Evolutionary conservation across 2,888 invertebrate species (phyloP), one percentile per base, ranked within the genome.

Genomic region (Helicoverpa assulta): DNA sequence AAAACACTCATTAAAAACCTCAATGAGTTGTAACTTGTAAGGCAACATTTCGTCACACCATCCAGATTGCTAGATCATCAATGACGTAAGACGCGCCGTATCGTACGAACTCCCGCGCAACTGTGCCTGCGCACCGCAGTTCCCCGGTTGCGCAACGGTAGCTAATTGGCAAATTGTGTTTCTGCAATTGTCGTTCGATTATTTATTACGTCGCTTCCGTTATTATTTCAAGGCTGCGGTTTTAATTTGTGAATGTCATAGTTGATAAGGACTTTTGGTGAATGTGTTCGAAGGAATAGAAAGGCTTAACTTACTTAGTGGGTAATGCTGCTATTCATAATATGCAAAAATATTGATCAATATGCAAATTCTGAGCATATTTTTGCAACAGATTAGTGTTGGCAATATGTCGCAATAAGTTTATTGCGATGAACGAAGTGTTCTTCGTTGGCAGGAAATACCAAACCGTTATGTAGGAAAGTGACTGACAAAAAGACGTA

Each of bases 121-220:
- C 29, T 8, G 66, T 70, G 67, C 70, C 60, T 59, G 72, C 65
- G 64, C 77, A 71, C 63, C 55, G 50, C 67, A 55, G 52, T 51
- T 64, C 63, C 56, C 51, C 67, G 65, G 66, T 82, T 74, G 73
- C 71, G 71, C 79, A 81, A 84, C 80, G 76, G 76, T 82, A 75
- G 74, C 76, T 82, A 83, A 83, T 81, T 76, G 77, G 52, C 60
- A 72, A 76, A 78, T 80, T 70, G 71, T 79, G 61, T 67, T 76
- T 77, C 71, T 78, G 78, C 78, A 81, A 83, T 72, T 76, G 74
- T 67, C 60, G 67, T 71, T 80, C 73, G 61, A 67, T 73, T 55
- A 63, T 67, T 54, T 55, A 68, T 78, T 78, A 78, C 70, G 58
- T 72, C 59, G 63, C 66, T 82, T 73, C 71, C 80, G 75, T 53